phyloP scores from a whole-genome alignment of 2,113 vertebrate genomes.

The Eudyptes chrysolophus region DNA sequence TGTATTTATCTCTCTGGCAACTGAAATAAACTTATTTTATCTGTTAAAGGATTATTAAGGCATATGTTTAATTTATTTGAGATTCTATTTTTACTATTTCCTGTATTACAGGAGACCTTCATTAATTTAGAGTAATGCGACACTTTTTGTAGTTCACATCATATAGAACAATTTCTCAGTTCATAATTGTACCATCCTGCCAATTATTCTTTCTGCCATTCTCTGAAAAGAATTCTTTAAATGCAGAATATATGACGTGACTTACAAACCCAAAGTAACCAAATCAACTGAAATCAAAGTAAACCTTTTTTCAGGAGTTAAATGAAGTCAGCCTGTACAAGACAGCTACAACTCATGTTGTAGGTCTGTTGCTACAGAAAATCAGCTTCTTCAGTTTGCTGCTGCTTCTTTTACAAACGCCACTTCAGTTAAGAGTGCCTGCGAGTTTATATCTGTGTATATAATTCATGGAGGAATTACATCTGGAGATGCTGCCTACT shows the following conservation, averaged over 20 bases:
- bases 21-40: not conserved
- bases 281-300: not conserved
- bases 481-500: conserved; percentile 22
- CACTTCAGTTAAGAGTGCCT: not conserved
- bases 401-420: not conserved
- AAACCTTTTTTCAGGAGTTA: not conserved
- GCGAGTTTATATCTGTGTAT: not conserved
- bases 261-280: not conserved
- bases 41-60: not conserved
- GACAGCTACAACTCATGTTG: not conserved
- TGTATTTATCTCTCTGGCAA: not conserved
- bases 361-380: not conserved
- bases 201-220: conserved; percentile 1
- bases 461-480: conserved; percentile 49
- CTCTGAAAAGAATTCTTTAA: not conserved
- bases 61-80: not conserved
- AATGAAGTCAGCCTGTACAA: not conserved
- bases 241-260: not conserved
- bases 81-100: not conserved
- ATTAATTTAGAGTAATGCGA: not conserved
- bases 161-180: not conserved
- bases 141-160: not conserved
- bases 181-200: not conserved
- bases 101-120: not conserved
- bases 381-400: not conserved